Evolutionary conservation across 2,113 vertebrate genomes (phyloP), one percentile per base, ranked within the genome.

Genomic region (Hippolais icterina): DNA sequence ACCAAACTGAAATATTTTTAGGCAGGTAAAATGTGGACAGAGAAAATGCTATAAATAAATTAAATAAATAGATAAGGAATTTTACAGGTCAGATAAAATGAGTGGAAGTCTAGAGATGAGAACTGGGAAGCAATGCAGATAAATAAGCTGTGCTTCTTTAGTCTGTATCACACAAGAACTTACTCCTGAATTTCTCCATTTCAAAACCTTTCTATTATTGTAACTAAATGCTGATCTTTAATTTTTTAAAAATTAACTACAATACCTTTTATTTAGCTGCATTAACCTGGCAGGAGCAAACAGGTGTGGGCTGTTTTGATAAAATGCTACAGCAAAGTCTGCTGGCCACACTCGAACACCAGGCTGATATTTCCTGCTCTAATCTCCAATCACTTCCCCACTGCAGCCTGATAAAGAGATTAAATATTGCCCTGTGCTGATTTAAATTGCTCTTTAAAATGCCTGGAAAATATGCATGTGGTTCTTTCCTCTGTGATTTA

Each of bases 331-430:
- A 90, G 42, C 39, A 61, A 74, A 93, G 66, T 41, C 57, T 76
- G 37, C 65, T 63, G 77, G 57, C 61, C 37, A 77, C n/a, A 57
- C 29, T 80, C 5, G 20, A 83, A 41, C 63, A 37, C 68, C 54
- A 70, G 37, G 60, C 39, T 89, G 76, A 46, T 53, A 81, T 84
- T 93, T 96, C 81, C 57, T 86, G 39, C 70, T 56, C 71, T 77
- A 42, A 72, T 70, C 66, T 89, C 75, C 64, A 83, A 65, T 35
- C 81, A n/a, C 83, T 78, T 78, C 91, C 50, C 53, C 59, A 77
- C 68, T 9, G 8, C 75, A 61, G 37, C 28, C 81, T 95, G 91
- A 95, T 70, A 79, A 96, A 76, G 60, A 87, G 83, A 87, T 90
- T 75, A 77, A 86, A 63, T 86, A 65, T 54, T 93, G 84, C 56